Evolutionary conservation across 2,797 vertebrate species (phyloP).

Genomic region (Diplodus sargus): DNA sequence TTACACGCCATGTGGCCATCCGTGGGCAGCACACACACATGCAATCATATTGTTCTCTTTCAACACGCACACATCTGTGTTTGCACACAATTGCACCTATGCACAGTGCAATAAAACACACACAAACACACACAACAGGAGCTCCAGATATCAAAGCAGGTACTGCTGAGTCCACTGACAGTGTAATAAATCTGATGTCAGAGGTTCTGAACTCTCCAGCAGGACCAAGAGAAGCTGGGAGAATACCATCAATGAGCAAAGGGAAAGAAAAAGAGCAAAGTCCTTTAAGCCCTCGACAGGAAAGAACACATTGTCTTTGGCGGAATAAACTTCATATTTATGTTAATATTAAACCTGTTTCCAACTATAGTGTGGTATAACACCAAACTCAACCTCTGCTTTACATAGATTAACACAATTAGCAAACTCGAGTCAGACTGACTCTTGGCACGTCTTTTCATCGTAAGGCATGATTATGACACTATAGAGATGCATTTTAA

Average conservation of each 20-base stretch:
- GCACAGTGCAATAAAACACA: slow-evolving; percentile 20
- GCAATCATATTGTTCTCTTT: slow-evolving; percentile 17
- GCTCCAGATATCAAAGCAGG: slow-evolving; percentile 59
- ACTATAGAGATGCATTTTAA: background rate
- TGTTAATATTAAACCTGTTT: background rate
- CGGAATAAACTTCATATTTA: background rate
- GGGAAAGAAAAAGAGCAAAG: slow-evolving; percentile 15
- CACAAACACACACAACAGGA: slow-evolving; percentile 36
- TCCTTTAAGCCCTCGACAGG: background rate
- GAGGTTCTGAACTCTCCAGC: slow-evolving; percentile 63
- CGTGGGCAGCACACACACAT: slow-evolving; percentile 28
- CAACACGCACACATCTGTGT: background rate
- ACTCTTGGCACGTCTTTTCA: background rate
- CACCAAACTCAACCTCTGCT: background rate
- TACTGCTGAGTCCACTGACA: slow-evolving; percentile 70
- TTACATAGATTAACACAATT: background rate
- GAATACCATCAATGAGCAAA: slow-evolving; percentile 34
- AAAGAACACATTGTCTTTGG: background rate
- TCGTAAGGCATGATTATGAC: background rate
- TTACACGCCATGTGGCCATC: slow-evolving; percentile 55
- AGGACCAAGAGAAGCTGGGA: slow-evolving; percentile 32
- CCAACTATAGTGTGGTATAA: background rate
- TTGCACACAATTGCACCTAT: slow-evolving; percentile 12
- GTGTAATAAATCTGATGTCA: slow-evolving; percentile 72
- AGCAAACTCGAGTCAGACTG: background rate